phyloP scores from a whole-genome alignment of 2,797 vertebrate genomes.

The Scomberomorus guttatus region DNA sequence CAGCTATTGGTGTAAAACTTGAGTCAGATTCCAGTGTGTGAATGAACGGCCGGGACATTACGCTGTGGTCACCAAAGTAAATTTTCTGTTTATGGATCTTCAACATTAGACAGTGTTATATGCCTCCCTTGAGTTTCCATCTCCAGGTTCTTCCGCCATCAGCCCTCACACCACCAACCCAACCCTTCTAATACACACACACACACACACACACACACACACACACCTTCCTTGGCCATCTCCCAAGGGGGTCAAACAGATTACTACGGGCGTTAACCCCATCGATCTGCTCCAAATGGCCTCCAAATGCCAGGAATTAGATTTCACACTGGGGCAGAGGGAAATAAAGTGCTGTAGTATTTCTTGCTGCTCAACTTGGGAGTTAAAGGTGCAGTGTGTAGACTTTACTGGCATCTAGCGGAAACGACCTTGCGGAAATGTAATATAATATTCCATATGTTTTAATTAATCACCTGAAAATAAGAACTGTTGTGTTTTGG shows the following conservation, averaged over 20 bases:
- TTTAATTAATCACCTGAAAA: too few relatives aligned
- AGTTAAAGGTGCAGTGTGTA: constrained; percentile 17
- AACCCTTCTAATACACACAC: constrained; percentile 1
- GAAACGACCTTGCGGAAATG: too few relatives aligned
- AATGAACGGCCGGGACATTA: not conserved
- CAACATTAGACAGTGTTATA: constrained; percentile 20
- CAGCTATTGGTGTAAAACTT: not conserved
- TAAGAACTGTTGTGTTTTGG: too few relatives aligned
- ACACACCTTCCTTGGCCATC: constrained; percentile 63
- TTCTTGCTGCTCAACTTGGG: constrained; percentile 53
- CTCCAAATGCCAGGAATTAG: constrained; percentile 81
- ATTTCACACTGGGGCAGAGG: constrained; percentile 69
- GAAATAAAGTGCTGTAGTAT: constrained; percentile 77
- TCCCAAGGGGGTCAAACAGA: constrained; percentile 77
- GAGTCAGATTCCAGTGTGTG: not conserved
- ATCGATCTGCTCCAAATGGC: constrained; percentile 79
- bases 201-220: constrained; percentile 19
- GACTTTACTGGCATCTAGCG: too few relatives aligned
- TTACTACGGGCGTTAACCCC: constrained; percentile 76
- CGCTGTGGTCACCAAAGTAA: constrained; percentile 14
- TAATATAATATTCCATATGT: too few relatives aligned
- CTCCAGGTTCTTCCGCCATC: constrained; percentile 28
- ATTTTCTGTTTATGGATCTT: constrained; percentile 31
- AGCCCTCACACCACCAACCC: constrained; percentile 17
- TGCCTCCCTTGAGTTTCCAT: constrained; percentile 31